A percentile compares a stretch with the other conserved stretches of the same genome.
Evolutionary conservation across 2,888 invertebrate species (phyloP).

Genomic region (Cosmia trapezina): DNA sequence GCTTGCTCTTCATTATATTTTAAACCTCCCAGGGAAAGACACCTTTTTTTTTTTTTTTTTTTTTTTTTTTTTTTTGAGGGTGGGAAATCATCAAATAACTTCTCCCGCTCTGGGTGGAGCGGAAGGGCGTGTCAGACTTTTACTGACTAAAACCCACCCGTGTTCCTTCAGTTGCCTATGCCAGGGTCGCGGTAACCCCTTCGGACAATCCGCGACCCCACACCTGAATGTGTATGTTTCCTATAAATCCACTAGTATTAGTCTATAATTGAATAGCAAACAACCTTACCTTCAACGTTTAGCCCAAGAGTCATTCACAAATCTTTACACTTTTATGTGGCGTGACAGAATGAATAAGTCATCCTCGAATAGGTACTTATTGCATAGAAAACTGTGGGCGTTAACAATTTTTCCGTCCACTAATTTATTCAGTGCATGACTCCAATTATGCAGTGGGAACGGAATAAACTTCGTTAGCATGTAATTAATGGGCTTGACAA

Average conservation of each 20-base stretch:
- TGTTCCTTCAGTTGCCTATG: too few relatives aligned
- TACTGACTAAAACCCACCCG: too few relatives aligned
- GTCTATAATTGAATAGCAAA: neutral
- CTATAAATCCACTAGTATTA: neutral
- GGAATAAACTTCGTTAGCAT: constrained; percentile 85
- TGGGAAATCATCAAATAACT: too few relatives aligned
- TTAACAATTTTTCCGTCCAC: constrained; percentile 50
- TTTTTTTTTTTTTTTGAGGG: too few relatives aligned
- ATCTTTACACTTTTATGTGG: neutral
- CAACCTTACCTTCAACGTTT: neutral
- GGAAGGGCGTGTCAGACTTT: too few relatives aligned
- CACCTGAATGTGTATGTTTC: neutral
- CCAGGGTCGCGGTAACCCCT: too few relatives aligned
- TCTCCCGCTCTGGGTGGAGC: too few relatives aligned
- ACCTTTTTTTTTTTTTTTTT: too few relatives aligned
- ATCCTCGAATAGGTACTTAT: constrained; percentile 12
- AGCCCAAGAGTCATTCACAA: neutral
- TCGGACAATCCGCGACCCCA: too few relatives aligned
- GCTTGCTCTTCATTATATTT: neutral
- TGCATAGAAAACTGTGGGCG: constrained; percentile 37
- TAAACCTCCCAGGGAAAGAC: neutral
- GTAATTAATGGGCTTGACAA: constrained; percentile 81
- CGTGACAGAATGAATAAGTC: constrained; percentile 22
- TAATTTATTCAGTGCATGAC: constrained; percentile 84
- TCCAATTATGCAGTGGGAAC: constrained; percentile 81